Base-by-base conservation (phyloP, 2,888 invertebrate species). In the Pandemis corylana region DNA sequence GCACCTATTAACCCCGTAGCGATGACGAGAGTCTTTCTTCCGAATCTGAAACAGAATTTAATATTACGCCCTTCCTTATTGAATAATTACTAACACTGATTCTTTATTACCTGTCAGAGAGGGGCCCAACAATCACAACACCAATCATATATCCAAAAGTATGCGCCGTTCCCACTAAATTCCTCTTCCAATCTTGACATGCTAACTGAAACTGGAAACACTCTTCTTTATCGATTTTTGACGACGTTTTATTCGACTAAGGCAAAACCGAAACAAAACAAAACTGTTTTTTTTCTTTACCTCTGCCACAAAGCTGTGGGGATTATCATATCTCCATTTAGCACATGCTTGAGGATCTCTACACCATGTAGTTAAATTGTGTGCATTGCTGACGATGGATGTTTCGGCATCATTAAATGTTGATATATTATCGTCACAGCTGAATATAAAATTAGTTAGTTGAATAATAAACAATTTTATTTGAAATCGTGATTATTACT, bases 161-260 rank as follows among this genome's bases (percentile, higher is more conserved):
- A 81, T 96, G 96, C 6, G 96, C 89, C 9, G 96, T 96, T 3
- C 97, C 97, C 10, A 96, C 95, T 77, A 96, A 82, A 0, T 96
- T 94, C 67, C 96, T 86, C 84, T 96, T 96, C 96, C 96, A 97
- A 79, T 95, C 90, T 51, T 95, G 92, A 80, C 96, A 96, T 12
- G 95, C 95, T 3, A 96, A 83, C 77, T 91, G 85, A 85, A 95
- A 96, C 96, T 96, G 80, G 53, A 86, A 85, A 59, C 78, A 7
- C 59, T 68, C 15, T 7, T 15, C 7, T 15, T 2, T 15, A 7
- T 15, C 15, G 15, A 53, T 2, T 5, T 15, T n/a, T 15, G 7
- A 7, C 13, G 10, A 10, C 5, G 13, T 10, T 7, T 20, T 42
- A 42, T 9, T 13, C n/a, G n/a, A 51, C 49, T 51, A 12, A 3